A percentile compares a stretch with the other conserved stretches of the same genome.
phyloP scores from a whole-genome alignment of 2,888 invertebrate genomes.

The Thecophora atra region DNA sequence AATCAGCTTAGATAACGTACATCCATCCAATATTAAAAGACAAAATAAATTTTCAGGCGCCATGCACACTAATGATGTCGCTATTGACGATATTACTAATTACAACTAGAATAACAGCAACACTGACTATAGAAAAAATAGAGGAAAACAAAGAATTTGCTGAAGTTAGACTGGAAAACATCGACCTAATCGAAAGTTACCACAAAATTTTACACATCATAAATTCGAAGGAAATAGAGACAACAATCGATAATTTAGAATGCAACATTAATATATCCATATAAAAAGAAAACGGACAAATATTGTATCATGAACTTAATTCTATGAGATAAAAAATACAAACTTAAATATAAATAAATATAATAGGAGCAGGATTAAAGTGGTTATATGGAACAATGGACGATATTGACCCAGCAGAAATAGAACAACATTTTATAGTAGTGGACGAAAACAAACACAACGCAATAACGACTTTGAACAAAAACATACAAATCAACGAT shows the following conservation, averaged over 20 bases:
- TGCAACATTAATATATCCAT: slow-evolving; percentile 14
- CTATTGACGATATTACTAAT: not conserved
- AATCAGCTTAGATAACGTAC: not conserved
- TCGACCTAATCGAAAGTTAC: not conserved
- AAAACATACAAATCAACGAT: too few relatives aligned
- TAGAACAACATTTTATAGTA: slow-evolving; percentile 28
- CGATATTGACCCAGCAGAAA: slow-evolving; percentile 35
- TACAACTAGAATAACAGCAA: not conserved
- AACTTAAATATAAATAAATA: slow-evolving; percentile 19
- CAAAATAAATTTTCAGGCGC: slow-evolving; percentile 9
- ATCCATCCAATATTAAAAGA: slow-evolving; percentile 17
- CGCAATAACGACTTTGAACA: slow-evolving; percentile 18
- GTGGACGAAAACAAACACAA: slow-evolving; percentile 37
- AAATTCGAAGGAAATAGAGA: too few relatives aligned
- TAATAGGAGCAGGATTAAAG: too few relatives aligned
- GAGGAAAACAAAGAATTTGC: not conserved
- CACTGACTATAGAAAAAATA: not conserved
- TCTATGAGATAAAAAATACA: slow-evolving; percentile 22
- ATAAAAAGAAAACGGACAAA: not conserved
- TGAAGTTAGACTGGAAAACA: not conserved
- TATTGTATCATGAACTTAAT: slow-evolving; percentile 24
- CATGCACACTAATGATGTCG: not conserved
- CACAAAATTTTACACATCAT: not conserved
- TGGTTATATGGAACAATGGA: too few relatives aligned
- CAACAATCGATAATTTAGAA: slow-evolving; percentile 14